Base-by-base conservation (phyloP, 2,888 invertebrate species). In the Saturnia pavonia region DNA sequence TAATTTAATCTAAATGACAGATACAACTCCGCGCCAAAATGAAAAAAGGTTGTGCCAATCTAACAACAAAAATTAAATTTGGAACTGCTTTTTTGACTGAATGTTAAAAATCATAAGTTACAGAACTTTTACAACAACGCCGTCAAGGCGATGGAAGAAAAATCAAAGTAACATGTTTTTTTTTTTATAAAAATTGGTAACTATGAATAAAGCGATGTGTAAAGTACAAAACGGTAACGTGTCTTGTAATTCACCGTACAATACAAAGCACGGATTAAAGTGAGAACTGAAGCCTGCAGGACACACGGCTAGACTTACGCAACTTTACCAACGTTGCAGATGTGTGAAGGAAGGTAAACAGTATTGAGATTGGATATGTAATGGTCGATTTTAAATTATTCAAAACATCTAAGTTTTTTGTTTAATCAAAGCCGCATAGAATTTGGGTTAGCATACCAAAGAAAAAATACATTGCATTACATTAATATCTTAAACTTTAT, bases 221-320 rank as follows among this genome's bases (percentile, higher is more conserved):
- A 81, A 78, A 77, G 80, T 80, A 85, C 86, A 82, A 82, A 82
- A 80, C 80, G 79, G 83, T 80, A 82, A 81, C 77, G 78, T 76
- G 80, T 74, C 79, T 75, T 74, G 76, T 77, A 75, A 76, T 77
- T 77, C 74, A 67, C 74, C 68, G 78, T 85, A 81, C 83, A 85
- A 84, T 85, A 87, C 82, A 83, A 79, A 81, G 76, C 78, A 73
- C 74, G 76, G 84, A 85, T 85, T 81, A 85, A 85, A 90, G 91
- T 90, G 91, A 88, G 90, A 91, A 91, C 86, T 88, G 88, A 82
- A 84, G 87, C 90, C 91, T 86, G 78, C 86, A 82, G 91, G 91
- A 91, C 83, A 88, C 82, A 80, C 80, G 77, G 63, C 48, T 51
- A 70, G 81, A 75, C 77, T 88, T 88, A 87, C 88, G 87, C 86